Evolutionary conservation across 2,888 invertebrate genomes (phyloP).

Genomic region (Acanthoscelides obtectus): DNA sequence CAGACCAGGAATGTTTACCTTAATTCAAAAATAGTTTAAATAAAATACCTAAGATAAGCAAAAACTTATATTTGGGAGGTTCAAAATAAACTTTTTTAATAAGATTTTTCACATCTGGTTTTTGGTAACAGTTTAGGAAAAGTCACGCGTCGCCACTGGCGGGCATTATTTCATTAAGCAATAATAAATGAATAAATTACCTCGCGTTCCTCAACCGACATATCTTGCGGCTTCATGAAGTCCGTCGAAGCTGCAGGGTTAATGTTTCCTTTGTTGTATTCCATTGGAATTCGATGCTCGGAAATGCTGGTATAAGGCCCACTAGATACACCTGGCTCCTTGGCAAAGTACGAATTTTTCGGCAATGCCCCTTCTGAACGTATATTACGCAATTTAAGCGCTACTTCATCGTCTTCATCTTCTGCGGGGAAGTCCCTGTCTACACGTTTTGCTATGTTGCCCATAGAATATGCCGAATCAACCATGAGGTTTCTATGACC

Average conservation of each 20-base stretch:
- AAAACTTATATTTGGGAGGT: too few relatives aligned
- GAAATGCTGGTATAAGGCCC: conserved; percentile 12
- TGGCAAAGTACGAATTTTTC: conserved; percentile 9
- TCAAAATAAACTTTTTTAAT: too few relatives aligned
- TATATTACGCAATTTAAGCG: neutral
- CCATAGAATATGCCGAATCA: conserved; percentile 7
- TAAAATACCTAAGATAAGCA: too few relatives aligned
- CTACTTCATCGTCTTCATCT: neutral
- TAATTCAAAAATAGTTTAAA: too few relatives aligned
- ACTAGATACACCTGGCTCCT: conserved; percentile 3
- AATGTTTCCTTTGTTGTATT: neutral
- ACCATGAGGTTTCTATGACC: conserved; percentile 15
- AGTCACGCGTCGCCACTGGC: too few relatives aligned
- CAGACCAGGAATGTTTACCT: too few relatives aligned
- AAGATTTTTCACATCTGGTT: too few relatives aligned
- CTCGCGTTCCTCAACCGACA: neutral
- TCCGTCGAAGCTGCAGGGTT: neutral
- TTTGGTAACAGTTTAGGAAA: too few relatives aligned
- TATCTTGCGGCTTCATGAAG: neutral
- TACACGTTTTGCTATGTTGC: conserved; percentile 7
- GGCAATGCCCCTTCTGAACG: conserved; percentile 13
- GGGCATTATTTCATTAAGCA: too few relatives aligned
- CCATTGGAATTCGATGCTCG: conserved; percentile 8
- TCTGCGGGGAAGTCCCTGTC: conserved; percentile 9
- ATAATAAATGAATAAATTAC: neutral